A percentile compares a stretch with the other conserved stretches of the same genome.
These are phyloP conservation scores for Diploscapter pachys DNA, from an alignment of 1,140 invertebrate genomes.

Conservation along the genomic window DNA sequence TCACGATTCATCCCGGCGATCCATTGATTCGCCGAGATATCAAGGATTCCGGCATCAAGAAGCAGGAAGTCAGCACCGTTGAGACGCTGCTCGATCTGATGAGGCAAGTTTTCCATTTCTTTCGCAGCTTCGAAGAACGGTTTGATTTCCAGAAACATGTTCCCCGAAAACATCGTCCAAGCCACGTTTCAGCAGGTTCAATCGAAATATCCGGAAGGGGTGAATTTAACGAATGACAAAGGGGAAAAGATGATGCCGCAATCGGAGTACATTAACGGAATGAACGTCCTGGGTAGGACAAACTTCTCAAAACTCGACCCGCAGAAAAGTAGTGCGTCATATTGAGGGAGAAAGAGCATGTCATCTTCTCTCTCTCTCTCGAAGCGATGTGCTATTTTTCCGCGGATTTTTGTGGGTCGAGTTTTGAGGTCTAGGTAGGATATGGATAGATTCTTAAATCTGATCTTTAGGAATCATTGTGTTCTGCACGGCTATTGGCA, in stretches of 20 bases:
- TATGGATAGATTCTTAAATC: no score
- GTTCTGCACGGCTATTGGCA: slow-evolving; percentile 56
- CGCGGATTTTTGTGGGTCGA: no score
- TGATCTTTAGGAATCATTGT: slow-evolving; percentile 48
- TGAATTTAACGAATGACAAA: slow-evolving; percentile 46
- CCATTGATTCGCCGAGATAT: slow-evolving; percentile 60
- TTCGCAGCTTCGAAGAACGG: not conserved
- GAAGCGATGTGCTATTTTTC: no score
- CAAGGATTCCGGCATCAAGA: slow-evolving; percentile 60
- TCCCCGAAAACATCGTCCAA: slow-evolving; percentile 52
- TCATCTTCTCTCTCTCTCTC: no score
- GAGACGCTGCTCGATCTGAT: slow-evolving; percentile 90
- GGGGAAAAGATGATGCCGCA: slow-evolving; percentile 35
- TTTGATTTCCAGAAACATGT: slow-evolving; percentile 47
- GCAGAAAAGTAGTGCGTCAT: no score
- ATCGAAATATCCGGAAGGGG: slow-evolving; percentile 44
- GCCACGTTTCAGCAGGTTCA: slow-evolving; percentile 55
- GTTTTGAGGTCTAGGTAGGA: no score
- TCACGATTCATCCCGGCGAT: slow-evolving; percentile 76
- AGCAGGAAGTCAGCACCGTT: slow-evolving; percentile 71
- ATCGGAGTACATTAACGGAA: slow-evolving; percentile 58
- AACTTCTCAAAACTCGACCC: no score
- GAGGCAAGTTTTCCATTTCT: slow-evolving; percentile 66
- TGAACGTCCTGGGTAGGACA: slow-evolving; percentile 61
- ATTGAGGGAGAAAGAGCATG: no score